These are phyloP conservation scores for Hermetia illucens DNA, from an alignment of 1,140 invertebrate genomes.

Conservation along the genomic window DNA sequence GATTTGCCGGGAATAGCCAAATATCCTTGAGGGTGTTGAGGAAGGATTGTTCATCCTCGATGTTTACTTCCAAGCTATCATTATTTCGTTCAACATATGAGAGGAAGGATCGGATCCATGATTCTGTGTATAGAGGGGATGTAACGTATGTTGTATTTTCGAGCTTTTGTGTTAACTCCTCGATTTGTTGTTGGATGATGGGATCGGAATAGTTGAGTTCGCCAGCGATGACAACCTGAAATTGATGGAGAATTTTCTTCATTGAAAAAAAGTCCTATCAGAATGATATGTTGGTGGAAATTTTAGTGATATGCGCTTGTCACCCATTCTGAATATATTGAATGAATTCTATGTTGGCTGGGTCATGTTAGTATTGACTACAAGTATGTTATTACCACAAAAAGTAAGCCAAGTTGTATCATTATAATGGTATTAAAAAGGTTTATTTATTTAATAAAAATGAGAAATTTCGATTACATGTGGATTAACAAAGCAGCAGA, in stretches of 20 bases:
- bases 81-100: slow-evolving; percentile 60
- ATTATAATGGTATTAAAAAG: too few relatives aligned
- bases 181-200: slow-evolving; percentile 58
- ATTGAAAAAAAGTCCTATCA: not conserved
- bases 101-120: slow-evolving; percentile 77
- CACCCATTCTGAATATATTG: too few relatives aligned
- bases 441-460: too few relatives aligned
- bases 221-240: slow-evolving; percentile 71
- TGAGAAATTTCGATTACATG: too few relatives aligned
- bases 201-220: slow-evolving; percentile 76
- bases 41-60: slow-evolving; percentile 57
- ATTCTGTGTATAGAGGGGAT: slow-evolving; percentile 69
- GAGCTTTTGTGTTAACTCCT: slow-evolving; percentile 60
- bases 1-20: slow-evolving; percentile 56
- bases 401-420: too few relatives aligned
- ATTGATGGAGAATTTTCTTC: not conserved
- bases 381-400: too few relatives aligned
- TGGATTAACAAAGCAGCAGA: too few relatives aligned
- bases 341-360: too few relatives aligned
- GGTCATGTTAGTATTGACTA: too few relatives aligned
- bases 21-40: slow-evolving; percentile 57
- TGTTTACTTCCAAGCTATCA: slow-evolving; percentile 57
- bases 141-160: slow-evolving; percentile 72
- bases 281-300: not conserved
- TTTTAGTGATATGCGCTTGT: too few relatives aligned